A percentile compares a stretch with the other conserved stretches of the same genome.
Conservation (phyloP, 2,888 invertebrate genomes). For the Nephrotoma guestfalica region DNA sequence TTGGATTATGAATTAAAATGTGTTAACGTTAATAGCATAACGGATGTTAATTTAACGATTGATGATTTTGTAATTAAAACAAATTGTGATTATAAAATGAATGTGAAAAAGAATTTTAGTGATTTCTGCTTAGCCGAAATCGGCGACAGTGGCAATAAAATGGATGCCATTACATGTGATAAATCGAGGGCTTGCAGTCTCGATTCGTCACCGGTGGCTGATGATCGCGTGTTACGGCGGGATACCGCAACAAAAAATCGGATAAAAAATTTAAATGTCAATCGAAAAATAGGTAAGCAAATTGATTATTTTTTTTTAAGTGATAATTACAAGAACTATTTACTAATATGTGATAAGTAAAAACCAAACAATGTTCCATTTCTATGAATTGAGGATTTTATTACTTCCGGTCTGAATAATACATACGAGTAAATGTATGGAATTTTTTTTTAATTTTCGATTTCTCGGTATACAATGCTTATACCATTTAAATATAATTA, state of each 20-base stretch:
- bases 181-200: not conserved
- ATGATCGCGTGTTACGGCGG: not conserved
- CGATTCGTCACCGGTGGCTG: not conserved
- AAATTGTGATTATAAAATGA: not conserved
- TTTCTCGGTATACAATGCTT: not conserved
- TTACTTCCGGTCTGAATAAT: not conserved
- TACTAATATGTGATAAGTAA: not conserved
- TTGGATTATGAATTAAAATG: not conserved
- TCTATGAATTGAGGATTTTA: not conserved
- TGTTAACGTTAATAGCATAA: not conserved
- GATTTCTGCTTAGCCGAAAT: not conserved
- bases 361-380: not conserved
- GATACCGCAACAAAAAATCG: not conserved
- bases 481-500: not conserved
- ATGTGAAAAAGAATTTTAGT: not conserved
- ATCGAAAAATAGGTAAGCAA: not conserved
- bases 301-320: not conserved
- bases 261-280: not conserved
- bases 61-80: not conserved
- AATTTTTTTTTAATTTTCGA: not conserved
- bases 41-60: not conserved
- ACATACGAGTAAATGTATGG: not conserved
- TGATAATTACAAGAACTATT: not conserved
- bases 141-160: not conserved
- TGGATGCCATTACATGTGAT: not conserved